These are phyloP conservation scores for Pelvicachromis taeniatus DNA, from an alignment of 2,113 vertebrate species.

Conservation along the genomic window DNA sequence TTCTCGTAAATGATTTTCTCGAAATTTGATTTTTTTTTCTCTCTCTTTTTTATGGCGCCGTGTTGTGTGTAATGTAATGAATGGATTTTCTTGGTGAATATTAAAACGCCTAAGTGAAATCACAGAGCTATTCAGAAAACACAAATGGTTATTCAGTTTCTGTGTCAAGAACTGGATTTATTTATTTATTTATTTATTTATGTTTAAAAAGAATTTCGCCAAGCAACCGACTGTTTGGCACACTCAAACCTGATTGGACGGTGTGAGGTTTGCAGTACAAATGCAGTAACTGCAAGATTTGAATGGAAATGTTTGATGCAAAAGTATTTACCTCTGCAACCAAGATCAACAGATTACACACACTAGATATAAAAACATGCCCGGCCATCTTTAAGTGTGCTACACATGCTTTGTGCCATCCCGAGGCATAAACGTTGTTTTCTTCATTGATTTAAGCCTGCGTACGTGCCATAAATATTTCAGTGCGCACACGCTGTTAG, in stretches of 20 bases:
- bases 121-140: not conserved
- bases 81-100: not conserved
- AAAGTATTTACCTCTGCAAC: not conserved
- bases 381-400: not conserved
- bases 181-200: no score
- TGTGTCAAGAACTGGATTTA: not conserved
- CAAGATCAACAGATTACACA: not conserved
- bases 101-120: not conserved
- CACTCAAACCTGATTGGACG: not conserved
- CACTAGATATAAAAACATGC: not conserved
- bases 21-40: not conserved
- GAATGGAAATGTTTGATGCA: not conserved
- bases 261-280: not conserved
- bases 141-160: not conserved
- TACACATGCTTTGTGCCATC: not conserved
- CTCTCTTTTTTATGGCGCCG: not conserved
- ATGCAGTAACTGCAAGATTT: not conserved
- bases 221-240: not conserved
- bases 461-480: not conserved
- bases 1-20: not conserved
- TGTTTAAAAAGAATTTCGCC: not conserved
- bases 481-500: not conserved
- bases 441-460: not conserved
- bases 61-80: not conserved
- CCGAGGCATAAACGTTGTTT: not conserved